Percentiles rank a stretch among this genome's conserved stretches.
Conservation (phyloP, 1,140 invertebrate species). For the Doryteuthis pealeii region DNA sequence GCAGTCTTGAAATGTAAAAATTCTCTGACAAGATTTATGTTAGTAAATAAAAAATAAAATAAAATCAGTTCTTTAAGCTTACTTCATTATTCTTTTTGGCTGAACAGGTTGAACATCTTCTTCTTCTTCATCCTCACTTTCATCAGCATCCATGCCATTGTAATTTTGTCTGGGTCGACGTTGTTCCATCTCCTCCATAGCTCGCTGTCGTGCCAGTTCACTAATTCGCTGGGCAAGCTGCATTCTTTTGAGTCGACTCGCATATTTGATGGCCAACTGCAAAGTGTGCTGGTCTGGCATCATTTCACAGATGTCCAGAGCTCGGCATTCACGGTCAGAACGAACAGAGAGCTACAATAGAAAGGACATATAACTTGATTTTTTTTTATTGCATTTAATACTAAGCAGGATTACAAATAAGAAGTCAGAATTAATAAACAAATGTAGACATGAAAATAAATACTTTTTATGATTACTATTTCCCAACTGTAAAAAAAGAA, state of each 20-base stretch:
- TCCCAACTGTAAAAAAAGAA: too few species aligned
- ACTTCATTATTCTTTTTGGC: too few species aligned
- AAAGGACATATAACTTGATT: neutral
- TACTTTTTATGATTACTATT: too few species aligned
- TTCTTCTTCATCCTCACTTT: neutral
- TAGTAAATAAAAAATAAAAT: too few species aligned
- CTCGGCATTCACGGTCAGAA: conserved; percentile 81
- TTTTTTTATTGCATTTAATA: conserved; percentile 1
- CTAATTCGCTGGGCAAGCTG: conserved; percentile 72
- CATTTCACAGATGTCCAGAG: conserved; percentile 82
- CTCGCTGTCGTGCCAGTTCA: conserved; percentile 48
- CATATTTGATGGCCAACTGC: conserved; percentile 85
- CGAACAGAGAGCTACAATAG: conserved; percentile 74
- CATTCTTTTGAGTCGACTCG: conserved; percentile 72
- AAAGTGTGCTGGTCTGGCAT: conserved; percentile 76
- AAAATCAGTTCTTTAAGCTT: too few species aligned
- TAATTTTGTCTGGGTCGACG: neutral
- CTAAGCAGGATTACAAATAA: neutral
- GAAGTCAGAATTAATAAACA: too few species aligned
- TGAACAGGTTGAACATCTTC: neutral
- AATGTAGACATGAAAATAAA: too few species aligned
- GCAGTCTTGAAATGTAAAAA: too few species aligned
- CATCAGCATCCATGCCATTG: conserved; percentile 13
- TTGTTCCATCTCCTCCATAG: neutral
- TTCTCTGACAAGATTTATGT: too few species aligned